phyloP scores from a whole-genome alignment of 2,888 invertebrate species.

The Caenorhabditis macrosperma region DNA sequence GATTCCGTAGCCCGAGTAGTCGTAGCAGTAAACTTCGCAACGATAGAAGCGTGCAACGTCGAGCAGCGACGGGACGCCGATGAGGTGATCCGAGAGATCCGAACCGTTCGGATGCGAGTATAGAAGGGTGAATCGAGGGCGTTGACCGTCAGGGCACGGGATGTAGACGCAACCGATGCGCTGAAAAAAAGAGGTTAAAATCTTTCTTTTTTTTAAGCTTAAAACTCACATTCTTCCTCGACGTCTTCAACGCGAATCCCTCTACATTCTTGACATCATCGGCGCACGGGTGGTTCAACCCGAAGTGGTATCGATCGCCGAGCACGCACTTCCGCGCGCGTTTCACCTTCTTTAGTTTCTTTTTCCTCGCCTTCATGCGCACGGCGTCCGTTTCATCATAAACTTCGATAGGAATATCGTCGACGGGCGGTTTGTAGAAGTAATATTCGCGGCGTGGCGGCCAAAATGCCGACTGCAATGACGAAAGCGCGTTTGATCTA shows the following conservation, averaged over 20 bases:
- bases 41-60: conserved; percentile 67
- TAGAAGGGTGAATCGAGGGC: conserved; percentile 66
- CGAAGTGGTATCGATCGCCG: conserved; percentile 52
- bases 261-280: conserved; percentile 61
- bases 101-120: conserved; percentile 75
- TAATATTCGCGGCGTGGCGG: conserved; percentile 71
- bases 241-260: conserved; percentile 62
- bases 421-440: conserved; percentile 64
- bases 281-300: conserved; percentile 64
- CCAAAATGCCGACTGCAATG: conserved; percentile 69
- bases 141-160: conserved; percentile 29
- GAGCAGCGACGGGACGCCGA: conserved; percentile 59
- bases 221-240: conserved; percentile 49
- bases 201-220: no score
- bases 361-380: conserved; percentile 33
- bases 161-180: conserved; percentile 64
- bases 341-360: conserved; percentile 38
- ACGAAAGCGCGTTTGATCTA: not conserved
- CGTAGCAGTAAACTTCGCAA: conserved; percentile 72
- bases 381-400: conserved; percentile 12
- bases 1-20: conserved; percentile 75
- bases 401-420: conserved; percentile 22
- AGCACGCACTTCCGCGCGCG: conserved; percentile 18
- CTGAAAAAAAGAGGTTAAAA: conserved; percentile 53
- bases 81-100: conserved; percentile 71